A percentile compares a stretch with the other conserved stretches of the same genome.
Conservation (phyloP, 2,888 invertebrate species). For the Sminthurides aquaticus region DNA sequence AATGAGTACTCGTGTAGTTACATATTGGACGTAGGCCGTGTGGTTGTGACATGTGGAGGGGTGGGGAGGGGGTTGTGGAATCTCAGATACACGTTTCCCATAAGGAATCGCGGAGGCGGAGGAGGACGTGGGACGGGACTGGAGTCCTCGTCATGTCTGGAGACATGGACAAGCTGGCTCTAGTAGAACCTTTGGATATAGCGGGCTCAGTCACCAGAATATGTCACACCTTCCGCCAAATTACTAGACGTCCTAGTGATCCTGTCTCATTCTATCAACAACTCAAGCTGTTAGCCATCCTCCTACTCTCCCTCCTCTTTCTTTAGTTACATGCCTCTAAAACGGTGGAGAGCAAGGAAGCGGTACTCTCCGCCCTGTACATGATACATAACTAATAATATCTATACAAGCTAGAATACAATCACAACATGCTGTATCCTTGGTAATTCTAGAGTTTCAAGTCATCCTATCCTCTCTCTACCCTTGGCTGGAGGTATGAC, state of each 20-base stretch:
- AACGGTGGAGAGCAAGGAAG: no score
- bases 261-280: conserved; percentile 7
- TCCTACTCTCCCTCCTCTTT: not conserved
- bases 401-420: no score
- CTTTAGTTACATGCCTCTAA: not conserved
- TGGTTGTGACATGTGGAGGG: not conserved
- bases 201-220: not conserved
- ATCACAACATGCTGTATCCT: no score
- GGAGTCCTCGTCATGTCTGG: not conserved
- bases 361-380: no score
- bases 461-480: no score
- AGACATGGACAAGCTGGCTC: not conserved
- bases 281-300: not conserved
- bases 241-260: conserved; percentile 19
- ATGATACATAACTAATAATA: no score
- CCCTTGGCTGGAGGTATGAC: no score
- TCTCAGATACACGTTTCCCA: no score
- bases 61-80: not conserved
- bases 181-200: no score
- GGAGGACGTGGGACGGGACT: not conserved
- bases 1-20: not conserved
- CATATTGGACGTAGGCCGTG: not conserved
- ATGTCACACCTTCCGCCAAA: conserved; percentile 21
- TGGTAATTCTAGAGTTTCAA: not conserved
- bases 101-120: no score